phyloP scores from a whole-genome alignment of 2,888 invertebrate genomes.

The Octodonta nipae region DNA sequence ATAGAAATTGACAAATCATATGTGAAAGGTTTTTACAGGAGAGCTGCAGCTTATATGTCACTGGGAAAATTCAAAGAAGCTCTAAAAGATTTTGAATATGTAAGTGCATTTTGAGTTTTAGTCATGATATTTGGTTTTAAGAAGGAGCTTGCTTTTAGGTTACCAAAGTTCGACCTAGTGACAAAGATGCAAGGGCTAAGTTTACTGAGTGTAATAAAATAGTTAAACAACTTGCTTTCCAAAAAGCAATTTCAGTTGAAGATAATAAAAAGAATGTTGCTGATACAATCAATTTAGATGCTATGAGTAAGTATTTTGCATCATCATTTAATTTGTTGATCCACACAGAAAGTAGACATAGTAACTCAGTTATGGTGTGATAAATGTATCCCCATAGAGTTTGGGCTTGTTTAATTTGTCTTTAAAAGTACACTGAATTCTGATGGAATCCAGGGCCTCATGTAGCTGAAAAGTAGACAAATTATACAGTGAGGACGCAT shows the following conservation, averaged over 20 bases:
- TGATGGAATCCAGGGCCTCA: too few relatives aligned
- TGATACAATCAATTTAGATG: conserved; percentile 77
- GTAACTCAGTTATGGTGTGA: too few relatives aligned
- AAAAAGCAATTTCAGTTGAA: conserved; percentile 91
- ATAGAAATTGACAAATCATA: conserved; percentile 81
- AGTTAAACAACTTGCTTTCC: conserved; percentile 86
- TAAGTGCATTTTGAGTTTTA: conserved; percentile 39
- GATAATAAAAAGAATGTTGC: conserved; percentile 75
- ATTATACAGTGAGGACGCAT: too few relatives aligned
- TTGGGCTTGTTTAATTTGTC: too few relatives aligned
- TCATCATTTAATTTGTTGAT: conserved; percentile 3
- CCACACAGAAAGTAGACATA: conserved; percentile 5
- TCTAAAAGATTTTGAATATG: conserved; percentile 90
- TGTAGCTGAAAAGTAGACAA: too few relatives aligned
- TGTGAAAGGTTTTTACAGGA: conserved; percentile 91
- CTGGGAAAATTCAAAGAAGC: conserved; percentile 95
- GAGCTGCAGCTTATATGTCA: conserved; percentile 95
- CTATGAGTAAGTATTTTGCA: conserved; percentile 77
- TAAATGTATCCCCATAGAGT: too few relatives aligned
- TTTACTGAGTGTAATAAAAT: conserved; percentile 91
- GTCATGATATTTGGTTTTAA: not conserved
- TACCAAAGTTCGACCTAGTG: conserved; percentile 79
- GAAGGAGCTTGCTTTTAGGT: conserved; percentile 44
- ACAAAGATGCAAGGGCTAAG: conserved; percentile 86
- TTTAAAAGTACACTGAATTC: too few relatives aligned